Percentiles rank a stretch among this genome's conserved stretches.
These are phyloP conservation scores for Geotrupes spiniger DNA, from an alignment of 2,888 invertebrate genomes.

Conservation along the genomic window DNA sequence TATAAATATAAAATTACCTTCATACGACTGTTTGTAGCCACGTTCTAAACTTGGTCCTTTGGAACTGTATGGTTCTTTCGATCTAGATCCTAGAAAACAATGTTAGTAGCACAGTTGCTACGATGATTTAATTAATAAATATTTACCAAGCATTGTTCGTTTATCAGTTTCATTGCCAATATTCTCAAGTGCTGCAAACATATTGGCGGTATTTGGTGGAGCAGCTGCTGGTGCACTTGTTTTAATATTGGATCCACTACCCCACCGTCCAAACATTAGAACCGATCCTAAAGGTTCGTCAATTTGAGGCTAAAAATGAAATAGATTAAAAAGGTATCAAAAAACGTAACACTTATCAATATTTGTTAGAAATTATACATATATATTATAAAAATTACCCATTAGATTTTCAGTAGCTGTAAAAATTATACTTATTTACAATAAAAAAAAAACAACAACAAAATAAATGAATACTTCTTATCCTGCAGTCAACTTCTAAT, in stretches of 20 bases:
- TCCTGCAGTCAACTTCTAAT: no score
- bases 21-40: constrained; percentile 20
- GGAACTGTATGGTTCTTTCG: constrained; percentile 45
- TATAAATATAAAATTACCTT: no score
- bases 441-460: no score
- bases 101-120: neutral
- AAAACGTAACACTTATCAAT: no score
- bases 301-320: constrained; percentile 46
- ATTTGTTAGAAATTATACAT: no score
- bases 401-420: no score
- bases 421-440: no score
- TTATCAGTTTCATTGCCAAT: constrained; percentile 43
- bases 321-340: no score
- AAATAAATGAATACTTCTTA: no score
- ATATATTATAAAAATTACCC: no score
- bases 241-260: constrained; percentile 45
- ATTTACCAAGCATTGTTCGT: constrained; percentile 22
- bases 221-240: constrained; percentile 21
- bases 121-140: constrained; percentile 18
- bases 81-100: constrained; percentile 22
- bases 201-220: constrained; percentile 50
- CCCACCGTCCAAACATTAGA: constrained; percentile 45
- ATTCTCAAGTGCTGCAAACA: constrained; percentile 52
- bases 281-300: constrained; percentile 52
- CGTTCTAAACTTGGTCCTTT: constrained; percentile 49